Evolutionary conservation across 2,113 vertebrate genomes (phyloP).

Genomic region (Hippocampus barbouri): DNA sequence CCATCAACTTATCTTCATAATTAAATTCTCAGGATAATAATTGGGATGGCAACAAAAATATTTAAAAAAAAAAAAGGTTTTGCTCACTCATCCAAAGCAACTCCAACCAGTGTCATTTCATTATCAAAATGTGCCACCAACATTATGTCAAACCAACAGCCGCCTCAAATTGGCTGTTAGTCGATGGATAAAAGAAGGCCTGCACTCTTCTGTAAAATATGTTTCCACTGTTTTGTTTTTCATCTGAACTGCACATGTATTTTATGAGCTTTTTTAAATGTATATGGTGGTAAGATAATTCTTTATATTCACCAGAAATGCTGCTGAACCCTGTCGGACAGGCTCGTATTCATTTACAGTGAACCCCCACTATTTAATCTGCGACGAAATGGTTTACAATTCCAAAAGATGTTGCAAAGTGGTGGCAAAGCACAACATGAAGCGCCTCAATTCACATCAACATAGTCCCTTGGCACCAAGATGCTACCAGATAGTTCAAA

Average conservation of each 20-base stretch:
- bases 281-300: neutral
- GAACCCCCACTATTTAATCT: neutral
- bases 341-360: slow-evolving; percentile 11
- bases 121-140: neutral
- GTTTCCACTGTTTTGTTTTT: neutral
- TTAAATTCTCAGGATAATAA: neutral
- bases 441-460: neutral
- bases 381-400: neutral
- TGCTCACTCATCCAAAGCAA: neutral
- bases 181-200: neutral
- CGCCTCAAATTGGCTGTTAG: neutral
- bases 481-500: neutral
- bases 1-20: slow-evolving; percentile 36
- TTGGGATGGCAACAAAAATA: neutral
- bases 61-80: neutral
- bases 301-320: neutral
- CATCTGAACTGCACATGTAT: neutral
- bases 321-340: slow-evolving; percentile 30
- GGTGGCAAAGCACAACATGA: neutral
- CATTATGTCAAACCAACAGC: neutral
- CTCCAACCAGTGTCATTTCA: neutral
- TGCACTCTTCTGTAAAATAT: neutral
- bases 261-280: neutral
- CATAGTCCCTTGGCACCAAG: neutral
- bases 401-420: neutral